These are phyloP conservation scores for Abrostola triplasia DNA, from an alignment of 2,888 invertebrate species.

Conservation along the genomic window DNA sequence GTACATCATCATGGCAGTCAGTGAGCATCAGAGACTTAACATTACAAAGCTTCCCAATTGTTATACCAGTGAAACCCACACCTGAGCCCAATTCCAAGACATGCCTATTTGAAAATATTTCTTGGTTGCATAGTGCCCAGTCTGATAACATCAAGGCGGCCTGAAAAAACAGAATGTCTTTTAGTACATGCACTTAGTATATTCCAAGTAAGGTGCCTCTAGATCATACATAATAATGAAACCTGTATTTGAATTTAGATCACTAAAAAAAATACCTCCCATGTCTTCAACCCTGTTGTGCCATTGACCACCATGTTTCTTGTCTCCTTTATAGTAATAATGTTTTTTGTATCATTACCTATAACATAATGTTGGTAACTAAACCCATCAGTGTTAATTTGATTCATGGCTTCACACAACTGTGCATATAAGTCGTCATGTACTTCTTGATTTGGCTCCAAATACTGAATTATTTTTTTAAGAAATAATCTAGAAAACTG, in stretches of 20 bases:
- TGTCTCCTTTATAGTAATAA: slow-evolving; percentile 91
- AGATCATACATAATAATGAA: too few species aligned
- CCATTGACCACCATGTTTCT: slow-evolving; percentile 92
- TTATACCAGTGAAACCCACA: slow-evolving; percentile 92
- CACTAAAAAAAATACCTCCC: slow-evolving; percentile 89
- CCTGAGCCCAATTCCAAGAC: slow-evolving; percentile 94
- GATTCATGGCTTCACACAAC: slow-evolving; percentile 87
- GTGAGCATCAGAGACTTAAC: slow-evolving; percentile 89
- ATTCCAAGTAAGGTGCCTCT: too few species aligned
- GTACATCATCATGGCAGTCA: slow-evolving; percentile 91
- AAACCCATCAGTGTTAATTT: slow-evolving; percentile 67
- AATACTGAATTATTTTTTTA: slow-evolving; percentile 88
- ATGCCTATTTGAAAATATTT: slow-evolving; percentile 84
- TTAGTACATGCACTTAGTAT: too few species aligned
- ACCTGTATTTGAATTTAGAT: too few species aligned
- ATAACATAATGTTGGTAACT: slow-evolving; percentile 90
- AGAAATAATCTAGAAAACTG: slow-evolving; percentile 90
- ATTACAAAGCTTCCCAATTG: slow-evolving; percentile 86
- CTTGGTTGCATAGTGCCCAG: slow-evolving; percentile 89
- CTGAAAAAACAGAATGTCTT: too few species aligned
- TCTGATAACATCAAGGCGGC: slow-evolving; percentile 92
- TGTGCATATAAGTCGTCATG: slow-evolving; percentile 90
- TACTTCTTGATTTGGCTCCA: slow-evolving; percentile 89
- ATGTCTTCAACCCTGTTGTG: slow-evolving; percentile 93
- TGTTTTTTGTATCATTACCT: slow-evolving; percentile 66